A percentile compares a stretch with the other conserved stretches of the same genome.
Conservation (phyloP, 2,888 invertebrate genomes). For the Dichetophora obliterata region DNA sequence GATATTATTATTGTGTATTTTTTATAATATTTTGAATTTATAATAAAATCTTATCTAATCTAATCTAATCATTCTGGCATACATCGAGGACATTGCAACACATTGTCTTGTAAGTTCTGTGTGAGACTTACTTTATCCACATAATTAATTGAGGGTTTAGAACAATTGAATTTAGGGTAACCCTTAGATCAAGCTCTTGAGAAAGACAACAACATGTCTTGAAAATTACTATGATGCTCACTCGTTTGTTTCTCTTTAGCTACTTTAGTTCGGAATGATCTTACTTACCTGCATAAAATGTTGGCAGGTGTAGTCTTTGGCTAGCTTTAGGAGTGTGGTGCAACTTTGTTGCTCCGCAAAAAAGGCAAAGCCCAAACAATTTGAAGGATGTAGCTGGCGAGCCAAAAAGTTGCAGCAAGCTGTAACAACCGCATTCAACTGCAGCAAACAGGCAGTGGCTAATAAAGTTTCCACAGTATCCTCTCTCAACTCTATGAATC, state of each 20-base stretch:
- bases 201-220: neutral
- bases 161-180: too few species aligned
- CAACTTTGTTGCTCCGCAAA: conserved; percentile 95
- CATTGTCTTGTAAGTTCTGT: too few species aligned
- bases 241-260: too few species aligned
- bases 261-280: too few species aligned
- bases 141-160: too few species aligned
- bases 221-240: neutral
- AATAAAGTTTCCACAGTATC: conserved; percentile 92
- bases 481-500: conserved; percentile 82
- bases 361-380: conserved; percentile 92
- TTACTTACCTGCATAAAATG: conserved; percentile 83
- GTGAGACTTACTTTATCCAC: too few species aligned
- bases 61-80: too few species aligned
- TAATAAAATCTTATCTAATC: too few species aligned
- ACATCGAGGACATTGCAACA: too few species aligned
- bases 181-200: too few species aligned
- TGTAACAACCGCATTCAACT: conserved; percentile 86
- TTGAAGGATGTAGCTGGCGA: conserved; percentile 86
- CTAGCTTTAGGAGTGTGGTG: conserved; percentile 81
- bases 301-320: conserved; percentile 87
- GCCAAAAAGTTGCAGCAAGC: conserved; percentile 91
- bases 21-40: too few species aligned
- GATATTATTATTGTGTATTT: too few species aligned
- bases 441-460: conserved; percentile 89